These are phyloP conservation scores for Aphelenchoides avenae DNA, from an alignment of 1,140 invertebrate species.

Conservation along the genomic window DNA sequence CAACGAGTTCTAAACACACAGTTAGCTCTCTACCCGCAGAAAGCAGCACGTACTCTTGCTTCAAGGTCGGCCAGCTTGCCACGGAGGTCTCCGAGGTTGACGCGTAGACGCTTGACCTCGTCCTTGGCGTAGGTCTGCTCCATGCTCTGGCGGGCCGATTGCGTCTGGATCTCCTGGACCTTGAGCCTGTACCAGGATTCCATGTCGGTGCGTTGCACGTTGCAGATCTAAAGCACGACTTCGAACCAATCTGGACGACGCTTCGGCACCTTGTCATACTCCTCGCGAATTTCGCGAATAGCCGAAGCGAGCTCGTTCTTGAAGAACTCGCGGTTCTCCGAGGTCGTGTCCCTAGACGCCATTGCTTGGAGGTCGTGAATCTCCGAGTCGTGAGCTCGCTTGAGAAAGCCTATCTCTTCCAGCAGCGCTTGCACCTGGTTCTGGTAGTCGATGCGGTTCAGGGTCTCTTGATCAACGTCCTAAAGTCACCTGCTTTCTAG, in stretches of 20 bases:
- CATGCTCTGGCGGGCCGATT: conserved; percentile 63
- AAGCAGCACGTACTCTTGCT: conserved; percentile 59
- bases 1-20: conserved; percentile 60
- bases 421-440: conserved; percentile 58
- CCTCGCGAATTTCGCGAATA: conserved; percentile 63
- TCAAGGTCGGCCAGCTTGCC: conserved; percentile 63
- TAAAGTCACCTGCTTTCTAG: conserved; percentile 21
- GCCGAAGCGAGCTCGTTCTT: conserved; percentile 63
- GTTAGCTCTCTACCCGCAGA: conserved; percentile 6
- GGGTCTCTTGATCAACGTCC: conserved; percentile 58
- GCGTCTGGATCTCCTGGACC: conserved; percentile 64
- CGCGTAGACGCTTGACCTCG: conserved; percentile 62
- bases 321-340: conserved; percentile 63
- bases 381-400: conserved; percentile 60
- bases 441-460: conserved; percentile 58
- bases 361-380: conserved; percentile 64
- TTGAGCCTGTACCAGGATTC: conserved; percentile 60
- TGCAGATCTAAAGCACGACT: conserved; percentile 61
- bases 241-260: no score
- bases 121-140: conserved; percentile 63
- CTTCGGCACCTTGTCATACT: conserved; percentile 60
- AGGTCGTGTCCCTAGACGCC: conserved; percentile 63
- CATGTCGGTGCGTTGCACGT: conserved; percentile 61
- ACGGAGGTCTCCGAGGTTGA: conserved; percentile 61
- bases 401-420: conserved; percentile 58